Evolutionary conservation across 1,140 invertebrate species (phyloP).

Genomic region (Drosophila aff.): DNA sequence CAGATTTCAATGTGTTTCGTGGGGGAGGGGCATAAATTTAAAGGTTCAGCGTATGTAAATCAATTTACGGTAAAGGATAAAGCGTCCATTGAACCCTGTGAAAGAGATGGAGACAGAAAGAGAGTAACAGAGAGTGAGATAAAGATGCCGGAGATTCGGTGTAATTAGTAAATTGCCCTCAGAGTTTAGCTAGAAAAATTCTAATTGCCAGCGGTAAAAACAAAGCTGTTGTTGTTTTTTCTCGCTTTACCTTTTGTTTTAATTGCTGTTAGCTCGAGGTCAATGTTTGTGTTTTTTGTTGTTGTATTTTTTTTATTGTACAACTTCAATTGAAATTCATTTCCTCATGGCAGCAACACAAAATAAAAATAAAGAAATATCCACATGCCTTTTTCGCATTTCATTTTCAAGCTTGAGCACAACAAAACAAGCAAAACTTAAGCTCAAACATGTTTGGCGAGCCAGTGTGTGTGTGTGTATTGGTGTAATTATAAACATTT

Average conservation of each 20-base stretch:
- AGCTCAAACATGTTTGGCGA: slow-evolving; percentile 37
- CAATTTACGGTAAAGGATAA: slow-evolving; percentile 74
- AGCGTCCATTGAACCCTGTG: slow-evolving; percentile 64
- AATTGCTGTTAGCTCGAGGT: slow-evolving; percentile 57
- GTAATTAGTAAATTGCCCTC: slow-evolving; percentile 26
- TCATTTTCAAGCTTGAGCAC: slow-evolving; percentile 40
- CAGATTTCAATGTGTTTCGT: slow-evolving; percentile 17
- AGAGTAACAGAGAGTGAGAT: background rate
- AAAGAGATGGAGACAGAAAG: background rate
- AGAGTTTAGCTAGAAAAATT: slow-evolving; percentile 35
- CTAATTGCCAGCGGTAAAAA: slow-evolving; percentile 31
- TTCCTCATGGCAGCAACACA: slow-evolving; percentile 66
- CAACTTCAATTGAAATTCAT: slow-evolving; percentile 69
- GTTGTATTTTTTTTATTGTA: slow-evolving; percentile 26
- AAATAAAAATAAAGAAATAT: slow-evolving; percentile 19
- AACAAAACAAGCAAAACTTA: slow-evolving; percentile 23
- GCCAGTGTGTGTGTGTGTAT: slow-evolving; percentile 15
- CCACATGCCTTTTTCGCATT: slow-evolving; percentile 50
- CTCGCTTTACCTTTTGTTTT: slow-evolving; percentile 30
- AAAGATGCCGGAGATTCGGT: slow-evolving; percentile 14
- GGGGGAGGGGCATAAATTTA: slow-evolving; percentile 59
- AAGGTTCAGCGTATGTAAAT: slow-evolving; percentile 75
- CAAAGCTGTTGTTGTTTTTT: slow-evolving; percentile 8
- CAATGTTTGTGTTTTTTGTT: slow-evolving; percentile 43
- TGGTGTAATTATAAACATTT: slow-evolving; percentile 69